These are phyloP conservation scores for Liparis tanakae DNA, from an alignment of 2,797 vertebrate species.

Conservation along the genomic window DNA sequence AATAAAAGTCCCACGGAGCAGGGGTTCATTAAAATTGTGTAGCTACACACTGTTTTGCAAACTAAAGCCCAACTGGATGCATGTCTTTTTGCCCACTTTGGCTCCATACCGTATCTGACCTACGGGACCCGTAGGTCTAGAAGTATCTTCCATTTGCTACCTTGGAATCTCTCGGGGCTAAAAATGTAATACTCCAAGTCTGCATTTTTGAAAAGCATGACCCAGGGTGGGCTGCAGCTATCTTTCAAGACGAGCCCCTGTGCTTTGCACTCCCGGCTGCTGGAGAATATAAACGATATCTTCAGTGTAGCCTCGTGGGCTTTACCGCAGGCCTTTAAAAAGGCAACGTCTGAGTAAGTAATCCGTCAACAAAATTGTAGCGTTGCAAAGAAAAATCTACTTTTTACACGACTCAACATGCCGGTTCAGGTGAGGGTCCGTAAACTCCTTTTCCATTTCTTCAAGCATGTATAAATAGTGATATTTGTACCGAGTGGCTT, in stretches of 20 bases:
- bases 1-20: constrained; percentile 56
- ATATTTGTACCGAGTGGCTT: constrained; percentile 65
- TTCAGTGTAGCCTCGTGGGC: constrained; percentile 15
- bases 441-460: constrained; percentile 59
- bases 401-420: constrained; percentile 34
- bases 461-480: constrained; percentile 76
- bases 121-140: neutral
- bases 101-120: constrained; percentile 1
- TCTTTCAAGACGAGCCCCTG: constrained; percentile 17
- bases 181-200: constrained; percentile 40
- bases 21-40: constrained; percentile 54
- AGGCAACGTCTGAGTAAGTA: neutral
- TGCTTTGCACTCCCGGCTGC: constrained; percentile 17
- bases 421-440: constrained; percentile 55
- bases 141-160: constrained; percentile 30
- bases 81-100: neutral
- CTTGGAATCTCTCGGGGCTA: constrained; percentile 8
- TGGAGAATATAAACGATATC: neutral
- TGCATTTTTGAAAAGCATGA: constrained; percentile 41
- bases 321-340: constrained; percentile 16
- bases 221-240: constrained; percentile 4
- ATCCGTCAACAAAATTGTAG: constrained; percentile 28
- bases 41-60: neutral
- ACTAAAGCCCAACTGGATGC: neutral
- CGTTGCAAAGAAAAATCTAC: constrained; percentile 31